Evolutionary conservation across 2,113 vertebrate species (phyloP).

Genomic region (Chaenogobius annularis): DNA sequence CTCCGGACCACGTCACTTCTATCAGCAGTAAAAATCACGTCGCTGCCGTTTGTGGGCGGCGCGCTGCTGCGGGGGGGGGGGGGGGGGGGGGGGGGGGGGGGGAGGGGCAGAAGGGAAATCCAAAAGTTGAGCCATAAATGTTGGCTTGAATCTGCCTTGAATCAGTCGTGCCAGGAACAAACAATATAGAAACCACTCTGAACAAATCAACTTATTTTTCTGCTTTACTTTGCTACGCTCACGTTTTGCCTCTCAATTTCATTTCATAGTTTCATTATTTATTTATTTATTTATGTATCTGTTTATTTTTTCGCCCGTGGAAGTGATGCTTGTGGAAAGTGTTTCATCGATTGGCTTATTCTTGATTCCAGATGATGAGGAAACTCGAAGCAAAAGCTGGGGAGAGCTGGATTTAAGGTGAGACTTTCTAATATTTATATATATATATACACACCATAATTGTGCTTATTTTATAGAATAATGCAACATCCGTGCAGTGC

Average conservation of each 20-base stretch:
- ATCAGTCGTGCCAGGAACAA: slow-evolving; percentile 13
- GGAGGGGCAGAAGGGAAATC: slow-evolving; percentile 7
- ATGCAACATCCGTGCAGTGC: no score
- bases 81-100: slow-evolving; percentile 25
- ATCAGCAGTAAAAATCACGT: no score
- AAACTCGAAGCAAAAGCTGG: slow-evolving; percentile 55
- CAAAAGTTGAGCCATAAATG: slow-evolving; percentile 16
- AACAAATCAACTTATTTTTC: no score
- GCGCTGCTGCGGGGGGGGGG: slow-evolving; percentile 14
- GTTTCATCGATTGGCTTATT: slow-evolving; percentile 28
- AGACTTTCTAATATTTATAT: slow-evolving; percentile 20
- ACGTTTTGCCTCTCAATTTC: not conserved
- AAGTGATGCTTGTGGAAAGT: slow-evolving; percentile 38
- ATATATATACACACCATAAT: not conserved
- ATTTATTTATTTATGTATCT: no score
- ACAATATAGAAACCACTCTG: not conserved
- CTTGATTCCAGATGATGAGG: slow-evolving; percentile 71
- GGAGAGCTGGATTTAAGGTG: slow-evolving; percentile 72
- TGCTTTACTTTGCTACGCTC: not conserved
- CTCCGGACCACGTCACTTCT: slow-evolving; percentile 27
- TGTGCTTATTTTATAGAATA: no score
- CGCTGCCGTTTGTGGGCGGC: slow-evolving; percentile 39
- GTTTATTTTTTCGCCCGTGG: not conserved
- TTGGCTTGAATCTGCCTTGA: not conserved
- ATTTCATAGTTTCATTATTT: not conserved